Evolutionary conservation across 2,113 vertebrate species (phyloP).

Genomic region (Agelaius tricolor): DNA sequence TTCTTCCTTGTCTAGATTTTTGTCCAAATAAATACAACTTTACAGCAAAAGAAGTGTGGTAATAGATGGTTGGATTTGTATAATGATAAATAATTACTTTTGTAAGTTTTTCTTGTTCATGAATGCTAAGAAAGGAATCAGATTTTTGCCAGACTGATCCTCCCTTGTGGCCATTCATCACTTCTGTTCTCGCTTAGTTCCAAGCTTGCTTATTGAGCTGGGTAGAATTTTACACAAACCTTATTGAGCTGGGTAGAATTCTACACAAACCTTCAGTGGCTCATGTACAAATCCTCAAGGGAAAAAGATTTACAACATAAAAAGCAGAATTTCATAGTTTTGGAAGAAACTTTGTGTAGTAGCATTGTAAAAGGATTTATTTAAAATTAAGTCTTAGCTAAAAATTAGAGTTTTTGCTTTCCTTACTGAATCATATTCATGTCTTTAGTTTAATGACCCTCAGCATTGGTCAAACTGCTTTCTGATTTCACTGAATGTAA

Average conservation of each 20-base stretch:
- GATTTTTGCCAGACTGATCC: neutral
- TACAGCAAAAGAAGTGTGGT: neutral
- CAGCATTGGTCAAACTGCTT: neutral
- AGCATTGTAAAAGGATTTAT: neutral
- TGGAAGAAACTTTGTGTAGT: neutral
- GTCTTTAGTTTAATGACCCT: neutral
- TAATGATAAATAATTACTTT: neutral
- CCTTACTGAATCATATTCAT: neutral
- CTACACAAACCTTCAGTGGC: neutral
- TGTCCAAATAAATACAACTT: neutral
- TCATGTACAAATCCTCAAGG: neutral
- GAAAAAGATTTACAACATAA: neutral
- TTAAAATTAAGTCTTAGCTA: neutral
- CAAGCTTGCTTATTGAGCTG: neutral
- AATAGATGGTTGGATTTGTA: neutral
- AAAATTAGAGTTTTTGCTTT: neutral
- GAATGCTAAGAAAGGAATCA: neutral
- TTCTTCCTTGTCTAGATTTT: neutral
- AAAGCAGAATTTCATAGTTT: neutral
- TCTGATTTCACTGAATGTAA: neutral
- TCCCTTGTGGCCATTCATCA: accelerated
- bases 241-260: neutral
- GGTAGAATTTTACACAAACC: neutral
- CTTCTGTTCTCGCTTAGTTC: neutral
- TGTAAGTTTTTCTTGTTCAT: neutral